Evolutionary conservation across 2,797 vertebrate genomes (phyloP), one percentile per base, ranked within the genome.

Genomic region (Diplodus puntazzo): DNA sequence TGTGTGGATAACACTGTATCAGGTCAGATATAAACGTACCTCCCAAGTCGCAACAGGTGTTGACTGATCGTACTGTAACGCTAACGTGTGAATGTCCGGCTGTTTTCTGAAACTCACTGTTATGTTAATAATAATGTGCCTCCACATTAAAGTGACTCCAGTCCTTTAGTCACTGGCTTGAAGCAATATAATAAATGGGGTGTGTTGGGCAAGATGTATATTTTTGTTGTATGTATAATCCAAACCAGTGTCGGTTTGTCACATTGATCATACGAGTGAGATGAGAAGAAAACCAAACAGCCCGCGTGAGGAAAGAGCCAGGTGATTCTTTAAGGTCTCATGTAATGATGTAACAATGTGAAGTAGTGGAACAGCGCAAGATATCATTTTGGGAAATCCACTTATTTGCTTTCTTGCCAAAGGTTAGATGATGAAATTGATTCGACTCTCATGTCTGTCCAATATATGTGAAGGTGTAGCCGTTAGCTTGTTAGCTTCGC

Each of bases 121-220:
- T 64, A 46, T 58, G 25, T 87, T 67, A 59, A 75, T 77, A 83
- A 82, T 79, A 65, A 87, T 83, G 89, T 92, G 89, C 87, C 91
- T 93, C 85, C 58, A 62, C 46, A 58, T 71, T 53, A 62, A 66
- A 61, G 70, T 70, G 71, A 83, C 71, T 64, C 17, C 67, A 78
- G 79, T 77, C 27, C 82, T 81, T 89, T 45, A 69, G 82, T 82
- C 65, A 71, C 71, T 84, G 77, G 80, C 66, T 83, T 82, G 59
- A 87, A 92, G 92, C 89, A 92, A 91, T 90, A 84, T 77, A 60
- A 50, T 69, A 46, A 54, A 54, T 63, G 18, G 21, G 17, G 46
- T 77, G 53, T 80, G 74, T 71, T 64, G 58, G 63, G 66, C 58
- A 86, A 80, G 34, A 63, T 80, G 39, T 87, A 58, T 83, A 65